phyloP scores from a whole-genome alignment of 1,140 invertebrate species.

The Bombus picipes region DNA sequence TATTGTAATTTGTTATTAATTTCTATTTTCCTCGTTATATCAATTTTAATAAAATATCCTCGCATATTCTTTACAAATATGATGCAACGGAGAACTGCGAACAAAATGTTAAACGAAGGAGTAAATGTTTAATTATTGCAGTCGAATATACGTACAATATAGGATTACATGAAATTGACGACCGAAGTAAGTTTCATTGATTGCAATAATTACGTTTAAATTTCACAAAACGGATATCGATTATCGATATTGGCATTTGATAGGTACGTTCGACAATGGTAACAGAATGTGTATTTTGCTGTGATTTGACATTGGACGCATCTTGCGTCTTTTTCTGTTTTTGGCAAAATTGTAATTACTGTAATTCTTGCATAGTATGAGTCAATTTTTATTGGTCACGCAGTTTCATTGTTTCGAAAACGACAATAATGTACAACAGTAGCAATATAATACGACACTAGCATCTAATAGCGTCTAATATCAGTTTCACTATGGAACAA shows the following conservation, averaged over 20 bases:
- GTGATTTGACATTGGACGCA: background rate
- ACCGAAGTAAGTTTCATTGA: conserved; percentile 4
- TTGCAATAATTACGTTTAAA: conserved; percentile 26
- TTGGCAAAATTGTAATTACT: background rate
- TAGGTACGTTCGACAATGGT: background rate
- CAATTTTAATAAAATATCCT: background rate
- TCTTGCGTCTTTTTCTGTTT: background rate
- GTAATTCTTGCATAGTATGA: no score
- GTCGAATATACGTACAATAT: no score
- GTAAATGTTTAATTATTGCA: background rate
- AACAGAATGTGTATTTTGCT: background rate
- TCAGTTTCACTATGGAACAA: background rate
- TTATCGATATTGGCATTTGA: conserved; percentile 19
- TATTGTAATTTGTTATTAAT: background rate
- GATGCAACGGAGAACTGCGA: background rate
- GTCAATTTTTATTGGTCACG: no score
- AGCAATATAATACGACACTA: background rate
- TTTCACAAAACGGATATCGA: conserved; percentile 23
- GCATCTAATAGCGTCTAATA: no score
- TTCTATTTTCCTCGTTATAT: background rate
- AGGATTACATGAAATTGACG: background rate
- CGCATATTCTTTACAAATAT: background rate
- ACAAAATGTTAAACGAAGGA: background rate
- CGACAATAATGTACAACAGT: background rate
- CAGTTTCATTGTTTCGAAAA: no score